These are phyloP conservation scores for Pristionchus maxplancki DNA, from an alignment of 2,888 invertebrate species.

Conservation along the genomic window DNA sequence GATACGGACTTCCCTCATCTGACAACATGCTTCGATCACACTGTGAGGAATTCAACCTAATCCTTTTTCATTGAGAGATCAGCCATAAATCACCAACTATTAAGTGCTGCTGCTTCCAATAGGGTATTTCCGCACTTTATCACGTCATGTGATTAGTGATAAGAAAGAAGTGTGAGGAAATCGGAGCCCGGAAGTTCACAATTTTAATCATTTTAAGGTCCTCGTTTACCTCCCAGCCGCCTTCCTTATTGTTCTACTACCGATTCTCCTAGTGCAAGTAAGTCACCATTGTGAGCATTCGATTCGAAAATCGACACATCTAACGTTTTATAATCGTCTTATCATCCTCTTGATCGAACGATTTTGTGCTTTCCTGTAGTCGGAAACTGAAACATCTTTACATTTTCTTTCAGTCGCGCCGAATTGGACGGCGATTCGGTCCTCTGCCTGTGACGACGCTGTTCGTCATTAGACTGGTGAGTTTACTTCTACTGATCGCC, in stretches of 20 bases:
- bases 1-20: conserved; percentile 63
- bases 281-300: conserved; percentile 39
- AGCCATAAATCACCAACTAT: background rate
- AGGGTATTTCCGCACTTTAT: background rate
- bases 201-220: background rate
- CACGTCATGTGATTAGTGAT: background rate
- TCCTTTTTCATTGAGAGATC: background rate
- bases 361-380: too few relatives aligned
- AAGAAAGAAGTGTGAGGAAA: background rate
- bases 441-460: conserved; percentile 57
- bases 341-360: too few relatives aligned
- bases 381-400: too few relatives aligned
- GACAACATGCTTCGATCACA: conserved; percentile 72
- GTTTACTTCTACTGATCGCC: background rate
- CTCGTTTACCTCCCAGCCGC: conserved; percentile 70
- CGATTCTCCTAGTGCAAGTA: conserved; percentile 60
- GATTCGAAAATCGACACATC: conserved; percentile 28
- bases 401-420: conserved; percentile 54
- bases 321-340: too few relatives aligned
- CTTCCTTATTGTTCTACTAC: conserved; percentile 58
- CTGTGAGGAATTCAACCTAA: too few relatives aligned
- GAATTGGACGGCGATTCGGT: conserved; percentile 53
- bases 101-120: background rate
- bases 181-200: background rate
- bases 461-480: conserved; percentile 60